A percentile compares a stretch with the other conserved stretches of the same genome.
phyloP scores from a whole-genome alignment of 2,797 vertebrate species.

The Eptatretus atami region DNA sequence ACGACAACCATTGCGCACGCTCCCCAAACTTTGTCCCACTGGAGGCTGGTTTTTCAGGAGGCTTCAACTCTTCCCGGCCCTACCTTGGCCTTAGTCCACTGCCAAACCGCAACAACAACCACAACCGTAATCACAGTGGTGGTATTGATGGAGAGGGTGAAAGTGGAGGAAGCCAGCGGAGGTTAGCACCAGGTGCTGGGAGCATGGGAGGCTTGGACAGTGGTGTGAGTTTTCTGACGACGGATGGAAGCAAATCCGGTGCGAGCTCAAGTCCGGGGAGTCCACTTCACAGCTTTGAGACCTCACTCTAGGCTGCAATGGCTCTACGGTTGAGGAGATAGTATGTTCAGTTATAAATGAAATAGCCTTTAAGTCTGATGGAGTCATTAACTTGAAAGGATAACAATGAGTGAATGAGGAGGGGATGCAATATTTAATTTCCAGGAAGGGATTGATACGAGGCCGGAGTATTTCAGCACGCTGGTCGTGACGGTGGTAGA shows the following conservation, averaged over 20 bases:
- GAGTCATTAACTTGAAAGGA: background rate
- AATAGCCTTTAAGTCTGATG: background rate
- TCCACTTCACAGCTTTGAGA: constrained; percentile 97
- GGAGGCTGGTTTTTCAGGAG: too few relatives aligned
- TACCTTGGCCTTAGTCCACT: background rate
- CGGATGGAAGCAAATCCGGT: constrained; percentile 59
- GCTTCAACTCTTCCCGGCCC: background rate
- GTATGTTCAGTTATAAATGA: background rate
- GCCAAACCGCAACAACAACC: constrained; percentile 49
- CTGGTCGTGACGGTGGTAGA: too few relatives aligned
- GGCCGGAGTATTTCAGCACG: too few relatives aligned
- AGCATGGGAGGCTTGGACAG: background rate
- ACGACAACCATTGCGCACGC: constrained; percentile 41
- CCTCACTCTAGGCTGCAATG: constrained; percentile 39
- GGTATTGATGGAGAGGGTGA: constrained; percentile 36
- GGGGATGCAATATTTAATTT: too few relatives aligned
- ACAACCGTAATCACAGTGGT: constrained; percentile 81
- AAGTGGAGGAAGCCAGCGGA: too few relatives aligned
- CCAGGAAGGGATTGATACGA: too few relatives aligned
- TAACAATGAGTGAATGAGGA: too few relatives aligned
- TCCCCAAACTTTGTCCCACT: constrained; percentile 12
- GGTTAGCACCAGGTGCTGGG: too few relatives aligned
- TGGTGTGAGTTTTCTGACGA: constrained; percentile 8
- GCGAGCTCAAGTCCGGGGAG: constrained; percentile 59
- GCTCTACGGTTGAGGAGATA: background rate